These are phyloP conservation scores for Piaya cayana DNA, from an alignment of 2,113 vertebrate species.

Conservation along the genomic window DNA sequence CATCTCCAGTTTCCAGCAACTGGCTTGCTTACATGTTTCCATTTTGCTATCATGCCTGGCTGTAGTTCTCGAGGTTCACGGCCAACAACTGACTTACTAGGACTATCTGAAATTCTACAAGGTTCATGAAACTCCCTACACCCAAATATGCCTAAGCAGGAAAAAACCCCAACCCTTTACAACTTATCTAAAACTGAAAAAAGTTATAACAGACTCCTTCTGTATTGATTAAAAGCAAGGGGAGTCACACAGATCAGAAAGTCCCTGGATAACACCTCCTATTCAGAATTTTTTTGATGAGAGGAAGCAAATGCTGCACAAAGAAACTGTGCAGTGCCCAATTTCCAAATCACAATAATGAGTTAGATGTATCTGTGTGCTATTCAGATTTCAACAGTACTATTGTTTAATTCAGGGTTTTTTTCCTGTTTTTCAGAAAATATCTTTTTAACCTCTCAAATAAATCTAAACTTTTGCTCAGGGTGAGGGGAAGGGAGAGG, in stretches of 20 bases:
- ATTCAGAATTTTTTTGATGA: not conserved
- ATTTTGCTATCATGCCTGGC: not conserved
- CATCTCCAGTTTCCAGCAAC: not conserved
- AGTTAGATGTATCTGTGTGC: not conserved
- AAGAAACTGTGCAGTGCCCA: not conserved
- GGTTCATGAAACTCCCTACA: not conserved
- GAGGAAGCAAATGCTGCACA: not conserved
- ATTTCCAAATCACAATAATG: not conserved
- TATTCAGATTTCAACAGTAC: not conserved
- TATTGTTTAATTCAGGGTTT: not conserved
- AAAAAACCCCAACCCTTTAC: not conserved
- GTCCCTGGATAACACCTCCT: not conserved
- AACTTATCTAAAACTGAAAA: not conserved
- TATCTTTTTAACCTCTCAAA: not conserved
- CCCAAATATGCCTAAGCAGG: not conserved
- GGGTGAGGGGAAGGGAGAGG: accelerated
- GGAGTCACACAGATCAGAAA: not conserved
- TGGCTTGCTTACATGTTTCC: not conserved
- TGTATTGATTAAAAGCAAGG: not conserved
- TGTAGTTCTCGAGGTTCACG: not conserved
- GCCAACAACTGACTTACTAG: not conserved
- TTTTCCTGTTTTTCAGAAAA: not conserved
- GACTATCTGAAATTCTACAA: not conserved
- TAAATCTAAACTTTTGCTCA: not conserved
- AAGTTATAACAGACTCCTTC: not conserved